Evolutionary conservation across 1,140 invertebrate species (phyloP).

Genomic region (Choristoneura fumiferana): DNA sequence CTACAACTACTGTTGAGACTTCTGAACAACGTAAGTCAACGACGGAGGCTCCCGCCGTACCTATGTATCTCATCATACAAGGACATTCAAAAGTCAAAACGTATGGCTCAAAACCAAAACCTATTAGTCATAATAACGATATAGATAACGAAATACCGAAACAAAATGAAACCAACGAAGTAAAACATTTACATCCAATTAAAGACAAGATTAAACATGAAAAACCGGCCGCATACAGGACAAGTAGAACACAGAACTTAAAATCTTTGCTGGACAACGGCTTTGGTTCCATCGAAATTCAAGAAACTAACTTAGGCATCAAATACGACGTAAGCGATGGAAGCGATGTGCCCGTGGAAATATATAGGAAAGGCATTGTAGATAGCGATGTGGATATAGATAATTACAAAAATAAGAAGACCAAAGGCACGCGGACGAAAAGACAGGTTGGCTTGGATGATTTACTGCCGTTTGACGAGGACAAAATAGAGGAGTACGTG

Average conservation of each 20-base stretch:
- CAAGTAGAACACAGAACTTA: constrained; percentile 52
- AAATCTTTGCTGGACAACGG: constrained; percentile 59
- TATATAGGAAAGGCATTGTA: constrained; percentile 80
- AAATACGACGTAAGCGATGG: constrained; percentile 79
- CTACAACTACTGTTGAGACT: constrained; percentile 75
- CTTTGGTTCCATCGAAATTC: constrained; percentile 71
- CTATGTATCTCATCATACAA: constrained; percentile 89
- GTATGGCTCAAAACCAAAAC: constrained; percentile 81
- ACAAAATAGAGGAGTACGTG: constrained; percentile 63
- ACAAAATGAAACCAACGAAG: constrained; percentile 78
- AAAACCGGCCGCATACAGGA: constrained; percentile 35
- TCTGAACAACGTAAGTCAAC: constrained; percentile 84
- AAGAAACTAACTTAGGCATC: constrained; percentile 77
- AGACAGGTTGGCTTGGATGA: constrained; percentile 61
- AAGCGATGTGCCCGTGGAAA: constrained; percentile 72
- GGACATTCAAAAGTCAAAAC: constrained; percentile 91
- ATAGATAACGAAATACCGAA: constrained; percentile 53
- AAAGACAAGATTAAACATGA: constrained; percentile 62
- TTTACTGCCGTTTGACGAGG: constrained; percentile 62
- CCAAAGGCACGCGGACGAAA: constrained; percentile 49
- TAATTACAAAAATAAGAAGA: constrained; percentile 47
- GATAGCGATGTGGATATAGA: constrained; percentile 74
- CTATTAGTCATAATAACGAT: constrained; percentile 29
- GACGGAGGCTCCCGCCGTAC: constrained; percentile 80
- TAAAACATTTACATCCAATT: constrained; percentile 79